Evolutionary conservation across 2,113 vertebrate genomes (phyloP).

Genomic region (Catharus fuscescens): DNA sequence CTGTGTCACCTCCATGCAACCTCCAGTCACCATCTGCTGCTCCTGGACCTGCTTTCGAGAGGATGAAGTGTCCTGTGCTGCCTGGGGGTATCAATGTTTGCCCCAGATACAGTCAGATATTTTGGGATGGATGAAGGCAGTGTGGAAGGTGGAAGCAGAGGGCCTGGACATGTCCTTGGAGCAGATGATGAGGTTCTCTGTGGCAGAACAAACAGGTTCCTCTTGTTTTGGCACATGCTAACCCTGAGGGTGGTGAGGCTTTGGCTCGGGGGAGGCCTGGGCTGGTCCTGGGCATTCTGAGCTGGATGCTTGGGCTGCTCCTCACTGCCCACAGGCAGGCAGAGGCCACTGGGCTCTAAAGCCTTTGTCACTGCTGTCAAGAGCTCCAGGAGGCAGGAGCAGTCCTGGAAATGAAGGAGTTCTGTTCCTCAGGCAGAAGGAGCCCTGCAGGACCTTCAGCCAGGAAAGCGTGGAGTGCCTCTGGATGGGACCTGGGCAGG

Average conservation of each 20-base stretch:
- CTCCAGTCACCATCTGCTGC: background rate
- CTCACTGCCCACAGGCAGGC: background rate
- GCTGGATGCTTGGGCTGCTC: background rate
- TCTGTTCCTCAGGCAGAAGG: background rate
- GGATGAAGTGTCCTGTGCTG: background rate
- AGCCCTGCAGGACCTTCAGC: background rate
- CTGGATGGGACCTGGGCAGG: fast-evolving
- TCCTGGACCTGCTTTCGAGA: background rate
- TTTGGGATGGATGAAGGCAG: background rate
- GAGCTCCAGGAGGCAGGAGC: background rate
- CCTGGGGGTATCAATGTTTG: background rate
- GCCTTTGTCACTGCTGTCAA: background rate
- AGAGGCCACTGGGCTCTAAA: background rate
- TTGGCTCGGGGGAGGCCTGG: background rate
- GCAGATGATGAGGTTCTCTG: background rate
- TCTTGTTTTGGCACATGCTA: background rate
- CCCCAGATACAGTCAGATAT: background rate
- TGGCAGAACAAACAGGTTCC: background rate
- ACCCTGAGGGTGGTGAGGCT: background rate
- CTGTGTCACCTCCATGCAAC: background rate
- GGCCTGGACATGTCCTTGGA: background rate
- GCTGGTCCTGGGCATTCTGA: background rate
- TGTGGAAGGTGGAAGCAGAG: background rate
- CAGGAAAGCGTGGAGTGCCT: fast-evolving
- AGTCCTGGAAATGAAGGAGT: background rate